phyloP scores from a whole-genome alignment of 2,113 vertebrate species.

The Procapra przewalskii region DNA sequence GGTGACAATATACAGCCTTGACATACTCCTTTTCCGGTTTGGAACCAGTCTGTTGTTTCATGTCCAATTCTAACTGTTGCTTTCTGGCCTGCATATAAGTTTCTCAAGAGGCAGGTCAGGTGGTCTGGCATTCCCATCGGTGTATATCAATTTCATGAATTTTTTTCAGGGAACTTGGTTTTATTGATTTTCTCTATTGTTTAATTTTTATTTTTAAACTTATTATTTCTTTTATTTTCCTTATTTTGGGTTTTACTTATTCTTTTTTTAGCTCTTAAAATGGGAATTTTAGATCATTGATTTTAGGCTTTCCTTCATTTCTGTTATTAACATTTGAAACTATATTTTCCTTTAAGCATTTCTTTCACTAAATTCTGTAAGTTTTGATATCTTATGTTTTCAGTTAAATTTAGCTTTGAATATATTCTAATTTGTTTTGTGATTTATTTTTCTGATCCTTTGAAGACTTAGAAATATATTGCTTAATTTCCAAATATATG shows the following conservation, averaged over 20 bases:
- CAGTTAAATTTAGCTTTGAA: neutral
- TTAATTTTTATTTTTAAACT: slow-evolving; percentile 6
- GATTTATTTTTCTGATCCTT: neutral
- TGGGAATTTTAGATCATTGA: neutral
- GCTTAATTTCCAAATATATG: neutral
- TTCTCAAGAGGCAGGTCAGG: no score
- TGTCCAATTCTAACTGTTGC: no score
- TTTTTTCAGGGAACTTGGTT: neutral
- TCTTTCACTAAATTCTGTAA: neutral
- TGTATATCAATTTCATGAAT: neutral
- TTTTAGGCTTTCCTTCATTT: neutral
- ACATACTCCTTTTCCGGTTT: no score
- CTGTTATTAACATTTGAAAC: neutral
- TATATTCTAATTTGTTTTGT: neutral
- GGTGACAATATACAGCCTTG: no score
- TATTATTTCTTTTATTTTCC: neutral
- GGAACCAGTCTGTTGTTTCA: no score
- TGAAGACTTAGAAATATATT: neutral
- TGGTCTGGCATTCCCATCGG: no score
- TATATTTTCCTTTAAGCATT: neutral
- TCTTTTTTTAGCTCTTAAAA: neutral
- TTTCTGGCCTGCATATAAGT: no score
- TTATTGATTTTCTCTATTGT: neutral
- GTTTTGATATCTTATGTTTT: neutral
- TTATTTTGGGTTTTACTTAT: neutral